Evolutionary conservation across 2,888 invertebrate species (phyloP), one percentile per base, ranked within the genome.

Genomic region (Cryptops parisi): DNA sequence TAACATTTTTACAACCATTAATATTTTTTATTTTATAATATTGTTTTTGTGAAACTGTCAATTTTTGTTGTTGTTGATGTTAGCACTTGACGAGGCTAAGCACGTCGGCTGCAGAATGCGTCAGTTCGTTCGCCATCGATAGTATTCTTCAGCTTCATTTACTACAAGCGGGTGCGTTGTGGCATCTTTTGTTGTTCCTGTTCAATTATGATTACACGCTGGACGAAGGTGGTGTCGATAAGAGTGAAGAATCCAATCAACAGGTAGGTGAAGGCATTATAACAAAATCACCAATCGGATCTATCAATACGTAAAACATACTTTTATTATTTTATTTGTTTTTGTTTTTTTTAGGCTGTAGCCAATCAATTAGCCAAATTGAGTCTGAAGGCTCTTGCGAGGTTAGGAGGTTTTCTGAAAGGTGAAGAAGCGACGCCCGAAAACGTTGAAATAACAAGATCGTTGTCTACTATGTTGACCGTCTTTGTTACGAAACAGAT

Each of bases 181-280:
- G 90, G 84, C 90, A 93, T 63, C 72, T 98, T 50, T 70, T 98
- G 39, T 78, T 87, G 0, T 85, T 87, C 62, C 81, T 88, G 68
- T 89, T 98, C 69, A 82, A 83, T 57, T 99, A 94, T 69, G 98
- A 98, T 72, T 98, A 84, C 71, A 99, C 98, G 3, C 74, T 98
- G 60, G 86, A 94, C 54, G 97, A 98, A 73, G 89, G 94, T 49
- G 97, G 96, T 0, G 86, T 96, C 0, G 84, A 88, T 61, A 79
- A 82, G 23, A 81, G 78, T 60, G 84, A 84, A 62, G 82, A 85
- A 49, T 79, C 83, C 2, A 94, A 93, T 68, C 84, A 87, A 63
- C 83, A 83, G 67, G 71, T 71, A 33, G 33, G n/a, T n/a, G n/a
- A n/a, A n/a, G n/a, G n/a, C n/a, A n/a, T n/a, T n/a, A n/a, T n/a